Evolutionary conservation across 2,888 invertebrate species (phyloP).

Genomic region (Lacanobia wlatinum): DNA sequence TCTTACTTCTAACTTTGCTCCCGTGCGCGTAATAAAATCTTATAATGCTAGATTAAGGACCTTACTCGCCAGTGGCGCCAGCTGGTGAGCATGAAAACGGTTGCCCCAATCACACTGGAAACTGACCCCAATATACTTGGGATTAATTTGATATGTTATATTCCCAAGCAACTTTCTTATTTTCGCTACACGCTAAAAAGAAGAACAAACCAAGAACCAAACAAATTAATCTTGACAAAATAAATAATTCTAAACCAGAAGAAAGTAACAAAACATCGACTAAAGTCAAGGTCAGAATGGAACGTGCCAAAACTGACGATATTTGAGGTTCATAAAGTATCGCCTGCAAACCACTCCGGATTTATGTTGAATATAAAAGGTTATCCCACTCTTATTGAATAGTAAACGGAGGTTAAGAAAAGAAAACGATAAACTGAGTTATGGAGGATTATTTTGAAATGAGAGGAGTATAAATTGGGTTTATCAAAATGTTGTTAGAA

Average conservation of each 20-base stretch:
- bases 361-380: slow-evolving; percentile 70
- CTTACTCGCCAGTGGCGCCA: no score
- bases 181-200: background rate
- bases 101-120: no score
- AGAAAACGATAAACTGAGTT: slow-evolving; percentile 53
- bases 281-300: slow-evolving; percentile 73
- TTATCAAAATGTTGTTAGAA: background rate
- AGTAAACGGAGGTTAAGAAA: slow-evolving; percentile 54
- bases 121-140: background rate
- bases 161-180: background rate
- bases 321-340: slow-evolving; percentile 72
- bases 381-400: slow-evolving; percentile 66
- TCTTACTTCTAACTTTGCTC: no score
- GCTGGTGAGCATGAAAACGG: no score
- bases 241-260: slow-evolving; percentile 26
- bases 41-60: no score
- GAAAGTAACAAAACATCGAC: slow-evolving; percentile 37
- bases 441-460: slow-evolving; percentile 39
- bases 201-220: background rate
- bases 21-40: no score
- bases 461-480: background rate
- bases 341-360: slow-evolving; percentile 69
- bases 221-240: slow-evolving; percentile 10
- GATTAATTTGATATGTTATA: background rate
- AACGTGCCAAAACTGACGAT: slow-evolving; percentile 75